Evolutionary conservation across 2,888 invertebrate genomes (phyloP).

Genomic region (Chrysolina americana): DNA sequence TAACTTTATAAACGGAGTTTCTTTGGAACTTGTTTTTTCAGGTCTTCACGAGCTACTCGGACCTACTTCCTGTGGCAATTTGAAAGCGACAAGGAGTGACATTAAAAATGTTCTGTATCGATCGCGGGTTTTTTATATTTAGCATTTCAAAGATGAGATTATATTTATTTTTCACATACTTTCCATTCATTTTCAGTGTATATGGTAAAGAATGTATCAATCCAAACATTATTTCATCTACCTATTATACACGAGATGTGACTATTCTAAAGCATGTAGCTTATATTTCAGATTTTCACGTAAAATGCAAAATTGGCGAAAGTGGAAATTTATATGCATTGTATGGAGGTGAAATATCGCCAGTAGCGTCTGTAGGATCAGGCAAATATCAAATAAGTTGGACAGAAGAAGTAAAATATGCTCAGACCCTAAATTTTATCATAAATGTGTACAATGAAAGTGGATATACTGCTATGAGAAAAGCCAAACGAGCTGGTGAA

Average conservation of each 20-base stretch:
- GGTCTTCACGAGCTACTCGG: no score
- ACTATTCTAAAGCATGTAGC: conserved; percentile 90
- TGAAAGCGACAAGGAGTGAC: no score
- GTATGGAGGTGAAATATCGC: conserved; percentile 83
- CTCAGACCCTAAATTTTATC: conserved; percentile 83
- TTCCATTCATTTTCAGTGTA: conserved; percentile 2
- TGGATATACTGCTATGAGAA: conserved; percentile 86
- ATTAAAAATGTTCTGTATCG: conserved; percentile 6
- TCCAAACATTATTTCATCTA: conserved; percentile 78
- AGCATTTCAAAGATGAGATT: conserved; percentile 2
- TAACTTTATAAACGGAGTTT: no score
- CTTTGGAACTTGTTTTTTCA: no score
- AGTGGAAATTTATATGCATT: conserved; percentile 85
- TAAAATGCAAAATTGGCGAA: conserved; percentile 77
- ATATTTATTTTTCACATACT: background rate
- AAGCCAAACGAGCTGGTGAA: conserved; percentile 82
- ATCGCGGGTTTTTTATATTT: conserved; percentile 12
- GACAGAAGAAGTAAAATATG: conserved; percentile 87
- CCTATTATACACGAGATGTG: conserved; percentile 91
- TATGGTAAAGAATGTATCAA: conserved; percentile 61
- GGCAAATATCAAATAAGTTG: conserved; percentile 92
- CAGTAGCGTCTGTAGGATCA: conserved; percentile 83
- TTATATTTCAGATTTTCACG: conserved; percentile 88
- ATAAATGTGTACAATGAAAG: conserved; percentile 91
- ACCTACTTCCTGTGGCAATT: no score